These are phyloP conservation scores for Enteromius treurensis DNA, from an alignment of 2,797 vertebrate species.

Conservation along the genomic window DNA sequence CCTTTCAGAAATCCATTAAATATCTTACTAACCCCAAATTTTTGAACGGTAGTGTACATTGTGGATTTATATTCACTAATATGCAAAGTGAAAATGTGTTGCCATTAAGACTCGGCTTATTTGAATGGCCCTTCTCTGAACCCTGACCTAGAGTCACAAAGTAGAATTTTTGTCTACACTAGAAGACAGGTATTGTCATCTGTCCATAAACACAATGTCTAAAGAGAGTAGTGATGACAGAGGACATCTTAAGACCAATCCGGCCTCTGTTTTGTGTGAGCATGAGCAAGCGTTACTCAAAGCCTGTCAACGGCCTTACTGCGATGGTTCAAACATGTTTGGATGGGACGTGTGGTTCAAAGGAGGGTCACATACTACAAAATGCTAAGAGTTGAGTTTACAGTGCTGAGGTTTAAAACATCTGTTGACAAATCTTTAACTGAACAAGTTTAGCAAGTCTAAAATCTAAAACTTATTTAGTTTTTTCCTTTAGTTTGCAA, in stretches of 20 bases:
- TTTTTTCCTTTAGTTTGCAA: background rate
- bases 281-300: background rate
- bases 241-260: conserved; percentile 50
- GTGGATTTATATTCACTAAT: background rate
- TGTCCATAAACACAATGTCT: conserved; percentile 78
- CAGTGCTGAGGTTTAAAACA: background rate
- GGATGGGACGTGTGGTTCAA: conserved; percentile 43
- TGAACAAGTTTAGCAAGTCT: background rate
- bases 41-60: too few relatives aligned
- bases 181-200: conserved; percentile 80
- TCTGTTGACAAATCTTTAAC: background rate
- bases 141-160: conserved; percentile 66
- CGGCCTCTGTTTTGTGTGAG: conserved; percentile 62
- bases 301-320: conserved; percentile 26
- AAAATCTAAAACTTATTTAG: background rate
- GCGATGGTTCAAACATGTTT: conserved; percentile 33
- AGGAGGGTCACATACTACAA: conserved; percentile 35
- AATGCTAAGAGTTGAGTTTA: background rate
- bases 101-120: background rate
- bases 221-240: conserved; percentile 70
- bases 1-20: too few relatives aligned
- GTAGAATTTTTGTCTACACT: conserved; percentile 72
- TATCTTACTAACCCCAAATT: too few relatives aligned
- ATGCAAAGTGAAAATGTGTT: background rate
- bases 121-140: conserved; percentile 55